phyloP scores from a whole-genome alignment of 2,113 vertebrate genomes.

The Dicentrarchus labrax region DNA sequence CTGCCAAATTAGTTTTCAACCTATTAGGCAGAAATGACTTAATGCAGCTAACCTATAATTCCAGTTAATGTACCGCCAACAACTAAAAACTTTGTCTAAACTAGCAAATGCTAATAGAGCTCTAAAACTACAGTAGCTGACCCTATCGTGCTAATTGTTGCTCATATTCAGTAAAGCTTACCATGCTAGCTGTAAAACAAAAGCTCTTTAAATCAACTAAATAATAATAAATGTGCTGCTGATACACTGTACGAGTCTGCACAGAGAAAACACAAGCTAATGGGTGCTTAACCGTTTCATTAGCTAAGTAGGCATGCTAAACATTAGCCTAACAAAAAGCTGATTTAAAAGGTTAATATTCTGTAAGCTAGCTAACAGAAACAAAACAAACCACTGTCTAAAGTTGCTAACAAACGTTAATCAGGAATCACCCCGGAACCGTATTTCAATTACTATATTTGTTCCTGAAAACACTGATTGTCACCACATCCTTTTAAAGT shows the following conservation, averaged over 20 bases:
- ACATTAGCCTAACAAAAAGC: background rate
- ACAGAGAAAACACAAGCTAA: background rate
- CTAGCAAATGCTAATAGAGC: constrained; percentile 19
- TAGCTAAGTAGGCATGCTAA: background rate
- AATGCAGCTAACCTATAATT: background rate
- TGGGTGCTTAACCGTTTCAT: background rate
- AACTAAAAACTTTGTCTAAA: constrained; percentile 2
- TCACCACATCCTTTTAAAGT: constrained; percentile 44
- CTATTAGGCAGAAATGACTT: background rate
- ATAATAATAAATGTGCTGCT: no score
- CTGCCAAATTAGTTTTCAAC: background rate
- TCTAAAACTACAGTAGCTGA: background rate
- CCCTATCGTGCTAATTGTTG: background rate
- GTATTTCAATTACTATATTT: background rate
- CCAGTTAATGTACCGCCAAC: background rate
- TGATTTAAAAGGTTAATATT: background rate
- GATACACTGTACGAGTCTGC: background rate
- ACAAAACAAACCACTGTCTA: background rate
- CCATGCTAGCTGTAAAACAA: background rate
- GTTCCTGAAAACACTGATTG: constrained; percentile 28
- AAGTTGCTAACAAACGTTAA: background rate
- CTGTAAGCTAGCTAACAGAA: background rate
- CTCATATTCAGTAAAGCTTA: background rate
- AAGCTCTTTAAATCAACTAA: background rate
- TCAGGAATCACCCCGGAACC: background rate